Evolutionary conservation across 1,140 invertebrate species (phyloP).

Genomic region (Batillaria attramentaria): DNA sequence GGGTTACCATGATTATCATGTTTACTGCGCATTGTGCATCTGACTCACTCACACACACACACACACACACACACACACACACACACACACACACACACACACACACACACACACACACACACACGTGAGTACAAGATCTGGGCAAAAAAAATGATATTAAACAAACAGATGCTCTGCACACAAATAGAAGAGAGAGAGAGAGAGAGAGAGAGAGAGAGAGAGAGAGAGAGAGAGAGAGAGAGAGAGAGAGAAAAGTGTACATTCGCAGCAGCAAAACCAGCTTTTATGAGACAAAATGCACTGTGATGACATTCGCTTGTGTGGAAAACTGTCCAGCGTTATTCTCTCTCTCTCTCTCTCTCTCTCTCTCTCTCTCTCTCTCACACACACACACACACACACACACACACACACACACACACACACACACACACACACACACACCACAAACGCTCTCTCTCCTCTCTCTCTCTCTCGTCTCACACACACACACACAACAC

Average conservation of each 20-base stretch:
- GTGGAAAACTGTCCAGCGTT: too few species aligned
- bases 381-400: not conserved
- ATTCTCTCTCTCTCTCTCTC: not conserved
- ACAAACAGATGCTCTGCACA: too few species aligned
- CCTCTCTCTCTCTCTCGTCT: too few species aligned
- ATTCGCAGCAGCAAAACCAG: not conserved
- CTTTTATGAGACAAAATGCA: too few species aligned
- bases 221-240: slow-evolving; percentile 2
- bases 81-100: slow-evolving; percentile 2
- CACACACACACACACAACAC: too few species aligned
- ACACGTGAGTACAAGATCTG: too few species aligned
- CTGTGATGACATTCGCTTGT: too few species aligned
- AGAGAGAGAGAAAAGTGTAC: not conserved
- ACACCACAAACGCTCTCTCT: too few species aligned
- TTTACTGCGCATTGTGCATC: not conserved
- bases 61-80: slow-evolving; percentile 2
- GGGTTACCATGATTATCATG: too few species aligned
- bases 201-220: not conserved
- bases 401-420: too few species aligned
- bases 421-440: too few species aligned
- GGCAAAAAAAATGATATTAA: too few species aligned
- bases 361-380: not conserved
- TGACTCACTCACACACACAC: not conserved
- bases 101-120: not conserved
- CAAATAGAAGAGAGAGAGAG: not conserved